These are phyloP conservation scores for Margaritifera margaritifera DNA, from an alignment of 2,888 invertebrate species.

Conservation along the genomic window DNA sequence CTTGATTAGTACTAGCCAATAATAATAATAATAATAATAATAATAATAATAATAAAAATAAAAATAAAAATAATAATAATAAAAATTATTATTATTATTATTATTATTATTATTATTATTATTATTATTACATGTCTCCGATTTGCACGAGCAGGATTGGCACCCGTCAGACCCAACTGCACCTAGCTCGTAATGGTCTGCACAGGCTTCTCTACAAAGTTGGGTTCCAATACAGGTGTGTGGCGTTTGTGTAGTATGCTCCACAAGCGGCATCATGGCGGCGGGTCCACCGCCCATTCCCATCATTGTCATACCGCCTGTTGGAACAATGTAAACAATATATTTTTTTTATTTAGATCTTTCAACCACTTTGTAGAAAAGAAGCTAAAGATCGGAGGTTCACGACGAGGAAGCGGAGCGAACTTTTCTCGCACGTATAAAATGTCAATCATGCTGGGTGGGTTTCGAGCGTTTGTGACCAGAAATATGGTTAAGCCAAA, in stretches of 20 bases:
- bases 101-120: background rate
- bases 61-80: no score
- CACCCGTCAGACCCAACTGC: slow-evolving; percentile 26
- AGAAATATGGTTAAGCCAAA: no score
- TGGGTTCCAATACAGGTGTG: slow-evolving; percentile 15
- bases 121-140: slow-evolving; percentile 3
- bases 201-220: slow-evolving; percentile 23
- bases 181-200: slow-evolving; percentile 17
- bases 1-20: no score
- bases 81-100: background rate
- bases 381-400: no score
- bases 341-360: background rate
- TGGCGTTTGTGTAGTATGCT: background rate
- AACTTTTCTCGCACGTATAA: no score
- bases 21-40: no score
- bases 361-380: no score
- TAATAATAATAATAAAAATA: no score
- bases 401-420: no score
- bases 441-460: no score
- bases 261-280: slow-evolving; percentile 1
- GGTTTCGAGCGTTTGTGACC: no score
- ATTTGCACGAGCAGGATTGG: slow-evolving; percentile 21
- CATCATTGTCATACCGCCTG: slow-evolving; percentile 23
- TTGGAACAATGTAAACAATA: slow-evolving; percentile 1
- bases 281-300: slow-evolving; percentile 8